These are phyloP conservation scores for Aphidius gifuensis DNA, from an alignment of 1,140 invertebrate species.

Conservation along the genomic window DNA sequence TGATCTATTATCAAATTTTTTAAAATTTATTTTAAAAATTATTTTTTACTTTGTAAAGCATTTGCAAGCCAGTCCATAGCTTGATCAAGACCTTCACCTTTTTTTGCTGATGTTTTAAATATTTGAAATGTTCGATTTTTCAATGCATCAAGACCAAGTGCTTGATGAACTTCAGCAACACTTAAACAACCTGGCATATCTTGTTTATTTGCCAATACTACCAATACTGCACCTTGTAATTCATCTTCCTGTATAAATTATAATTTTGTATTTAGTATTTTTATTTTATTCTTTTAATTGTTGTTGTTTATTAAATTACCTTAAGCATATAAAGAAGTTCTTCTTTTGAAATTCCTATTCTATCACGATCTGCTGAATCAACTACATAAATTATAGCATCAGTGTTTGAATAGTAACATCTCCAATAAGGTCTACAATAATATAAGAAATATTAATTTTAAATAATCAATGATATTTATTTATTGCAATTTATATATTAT, in stretches of 20 bases:
- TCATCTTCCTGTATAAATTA: slow-evolving; percentile 83
- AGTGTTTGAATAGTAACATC: slow-evolving; percentile 99
- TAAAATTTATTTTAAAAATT: background rate
- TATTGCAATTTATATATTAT: background rate
- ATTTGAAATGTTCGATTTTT: slow-evolving; percentile 99
- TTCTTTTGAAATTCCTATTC: slow-evolving; percentile 98
- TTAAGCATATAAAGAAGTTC: slow-evolving; percentile 96
- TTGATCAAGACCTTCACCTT: slow-evolving; percentile 97
- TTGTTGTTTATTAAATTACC: slow-evolving; percentile 57
- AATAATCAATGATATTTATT: too few species aligned
- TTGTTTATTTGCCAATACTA: slow-evolving; percentile 99
- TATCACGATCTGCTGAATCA: slow-evolving; percentile 96
- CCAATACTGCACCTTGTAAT: slow-evolving; percentile 88
- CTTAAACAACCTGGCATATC: slow-evolving; percentile 96
- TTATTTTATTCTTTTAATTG: slow-evolving; percentile 9
- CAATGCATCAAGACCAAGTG: slow-evolving; percentile 88
- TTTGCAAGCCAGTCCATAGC: slow-evolving; percentile 99
- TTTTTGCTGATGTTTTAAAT: slow-evolving; percentile 97
- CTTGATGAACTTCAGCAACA: slow-evolving; percentile 94
- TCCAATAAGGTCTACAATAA: slow-evolving; percentile 90
- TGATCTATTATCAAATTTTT: background rate
- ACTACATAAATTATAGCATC: slow-evolving; percentile 99
- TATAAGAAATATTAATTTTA: background rate
- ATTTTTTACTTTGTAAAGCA: slow-evolving; percentile 81
- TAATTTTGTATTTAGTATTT: background rate